Conservation (phyloP, 2,113 vertebrate genomes). For the Felis chaus region DNA sequence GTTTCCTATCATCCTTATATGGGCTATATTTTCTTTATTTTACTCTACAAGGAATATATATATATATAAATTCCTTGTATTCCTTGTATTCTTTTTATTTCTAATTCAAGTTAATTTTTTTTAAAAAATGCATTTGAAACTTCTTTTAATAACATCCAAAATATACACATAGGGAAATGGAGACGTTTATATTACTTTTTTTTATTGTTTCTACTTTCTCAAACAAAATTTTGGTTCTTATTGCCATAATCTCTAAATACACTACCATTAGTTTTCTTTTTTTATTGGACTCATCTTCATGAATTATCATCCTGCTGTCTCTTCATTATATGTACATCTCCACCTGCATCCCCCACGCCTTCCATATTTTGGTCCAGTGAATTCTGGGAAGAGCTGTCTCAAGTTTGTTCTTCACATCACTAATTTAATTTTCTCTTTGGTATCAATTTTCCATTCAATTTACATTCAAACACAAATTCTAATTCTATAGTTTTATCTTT, state of each 20-base stretch:
- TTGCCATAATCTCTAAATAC: background rate
- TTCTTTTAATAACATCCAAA: background rate
- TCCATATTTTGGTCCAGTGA: background rate
- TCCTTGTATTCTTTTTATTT: background rate
- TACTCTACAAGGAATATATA: background rate
- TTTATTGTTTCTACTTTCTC: background rate
- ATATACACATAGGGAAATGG: background rate
- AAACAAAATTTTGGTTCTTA: background rate
- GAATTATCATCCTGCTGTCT: background rate
- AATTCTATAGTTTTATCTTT: constrained; percentile 5
- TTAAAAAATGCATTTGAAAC: background rate
- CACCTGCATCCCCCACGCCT: background rate
- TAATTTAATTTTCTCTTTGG: constrained; percentile 11
- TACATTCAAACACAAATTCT: constrained; percentile 16
- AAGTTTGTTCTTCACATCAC: background rate
- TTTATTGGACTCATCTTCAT: background rate
- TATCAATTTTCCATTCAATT: background rate
- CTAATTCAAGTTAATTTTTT: background rate
- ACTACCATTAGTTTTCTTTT: background rate
- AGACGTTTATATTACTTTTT: background rate
- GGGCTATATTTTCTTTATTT: background rate
- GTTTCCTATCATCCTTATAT: background rate
- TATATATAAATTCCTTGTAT: too few relatives aligned
- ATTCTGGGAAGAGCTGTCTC: background rate
- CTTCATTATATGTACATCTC: background rate